Evolutionary conservation across 1,140 invertebrate species (phyloP), one percentile per base, ranked within the genome.

Genomic region (Brachionus calyciflorus): DNA sequence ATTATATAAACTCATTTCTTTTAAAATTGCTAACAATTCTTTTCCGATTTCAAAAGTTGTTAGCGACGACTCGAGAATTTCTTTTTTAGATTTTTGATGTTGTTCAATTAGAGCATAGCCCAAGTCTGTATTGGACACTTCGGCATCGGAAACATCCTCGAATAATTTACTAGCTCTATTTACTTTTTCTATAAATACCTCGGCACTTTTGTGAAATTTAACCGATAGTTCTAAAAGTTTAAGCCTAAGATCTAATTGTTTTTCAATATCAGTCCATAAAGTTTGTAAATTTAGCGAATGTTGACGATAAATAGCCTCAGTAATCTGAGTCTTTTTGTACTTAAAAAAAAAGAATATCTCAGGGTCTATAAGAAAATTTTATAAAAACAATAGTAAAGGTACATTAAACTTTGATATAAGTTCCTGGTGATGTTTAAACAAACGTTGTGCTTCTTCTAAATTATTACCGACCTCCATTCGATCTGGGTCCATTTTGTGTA

Each of bases 251-350:
- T 92, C 92, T 93, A 96, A 95, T 1, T 92, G 92, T 65, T 91
- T 89, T 81, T 94, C 93, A 19, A 94, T 91, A 68, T 86, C 80
- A 76, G 85, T 91, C 79, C 89, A 86, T 21, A 81, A 82, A 51
- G 77, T 89, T 81, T 94, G 91, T 4, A 89, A 90, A 21, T 90
- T 89, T 12, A 21, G 78, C 93, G 85, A 80, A 91, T 89, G 84
- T 95, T 93, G 0, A 92, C 92, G 84, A 92, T 90, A 44, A 53
- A 94, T 88, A 68, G 95, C 88, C 84, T 94, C 92, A 80, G 93
- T 91, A 78, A 95, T 92, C 55, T 93, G 92, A 4, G 81, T 90
- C 91, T 83, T 94, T 92, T 85, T 95, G 93, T 80, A 88, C 90
- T 91, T 94, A 82, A 41, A 41, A 40, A 3, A 19, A 51, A 86